Evolutionary conservation across 64 coral and sea anemone genomes (phyloP).

Genomic region (Porites lutea): DNA sequence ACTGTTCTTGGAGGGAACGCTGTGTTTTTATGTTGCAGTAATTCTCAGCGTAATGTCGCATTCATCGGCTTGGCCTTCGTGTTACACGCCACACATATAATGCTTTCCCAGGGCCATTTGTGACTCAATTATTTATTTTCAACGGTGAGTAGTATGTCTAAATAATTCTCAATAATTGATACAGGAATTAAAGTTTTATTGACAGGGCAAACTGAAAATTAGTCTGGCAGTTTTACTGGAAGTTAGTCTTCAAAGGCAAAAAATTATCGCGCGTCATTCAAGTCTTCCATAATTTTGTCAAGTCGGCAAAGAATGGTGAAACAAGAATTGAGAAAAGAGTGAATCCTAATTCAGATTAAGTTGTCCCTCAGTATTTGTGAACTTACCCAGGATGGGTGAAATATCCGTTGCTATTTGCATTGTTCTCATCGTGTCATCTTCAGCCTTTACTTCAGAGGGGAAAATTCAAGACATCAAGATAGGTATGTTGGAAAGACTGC

Average conservation of each 20-base stretch:
- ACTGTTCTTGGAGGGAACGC: neutral
- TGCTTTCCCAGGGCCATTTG: neutral
- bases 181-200: conserved; percentile 33
- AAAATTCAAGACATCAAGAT: conserved; percentile 28
- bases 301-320: neutral
- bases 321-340: neutral
- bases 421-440: neutral
- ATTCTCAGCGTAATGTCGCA: neutral
- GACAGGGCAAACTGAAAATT: neutral
- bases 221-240: neutral
- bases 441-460: neutral
- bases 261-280: neutral
- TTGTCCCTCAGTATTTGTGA: neutral
- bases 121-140: conserved; percentile 35
- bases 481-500: conserved; percentile 8
- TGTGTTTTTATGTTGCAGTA: neutral
- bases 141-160: neutral
- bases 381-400: neutral
- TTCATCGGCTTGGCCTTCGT: neutral
- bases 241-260: neutral
- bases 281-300: neutral
- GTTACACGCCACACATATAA: neutral
- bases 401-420: neutral
- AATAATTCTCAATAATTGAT: conserved; percentile 37
- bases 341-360: neutral